Base-by-base conservation (phyloP, 2,113 vertebrate genomes). In the Empidonax traillii region DNA sequence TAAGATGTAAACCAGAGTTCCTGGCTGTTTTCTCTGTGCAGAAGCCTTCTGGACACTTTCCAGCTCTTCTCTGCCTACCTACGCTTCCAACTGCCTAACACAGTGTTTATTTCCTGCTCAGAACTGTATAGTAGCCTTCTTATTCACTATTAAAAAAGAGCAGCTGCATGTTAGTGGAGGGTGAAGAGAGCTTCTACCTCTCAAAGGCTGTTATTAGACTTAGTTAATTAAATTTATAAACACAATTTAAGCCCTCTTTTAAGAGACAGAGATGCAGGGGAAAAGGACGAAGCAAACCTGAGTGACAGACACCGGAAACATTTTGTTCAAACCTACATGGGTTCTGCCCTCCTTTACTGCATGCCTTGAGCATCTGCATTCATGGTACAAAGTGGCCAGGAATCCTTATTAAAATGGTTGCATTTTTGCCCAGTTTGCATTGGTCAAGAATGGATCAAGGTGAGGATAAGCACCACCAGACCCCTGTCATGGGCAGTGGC, bases 1-100 rank as follows among this genome's bases (percentile, higher is more conserved):
- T 85, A 88, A 92, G 80, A 94, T 46, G 73, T 46, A 92, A 96
- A 87, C 59, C 94, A 96, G 96, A 95, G 83, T 39, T 93, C 52
- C 69, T 86, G 80, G 52, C 49, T 2, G 2, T 82, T 86, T 90
- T 83, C 47, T 87, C 61, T 82, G 69, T 76, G 73, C 73, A 85
- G 75, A 73, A 87, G 73, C 56, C 31, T 94, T 67, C 80, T 96
- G 90, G 94, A 85, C 21, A 37, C 37, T 87, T 89, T 88, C 88
- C 92, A 96, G 85, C 80, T 85, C 61, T 61, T 81, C 73, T 84
- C 83, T 95, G 73, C 61, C 93, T 94, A 94, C 92, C 86, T 96
- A 90, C 2, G 0, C 52, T 92, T 85, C 81, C 55, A 84, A 19
- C 68, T 93, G 88, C 83, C 47, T 67, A 10, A 44, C 33, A 90